Evolutionary conservation across 1,140 invertebrate species (phyloP).

Genomic region (Metopolophium dirhodum): DNA sequence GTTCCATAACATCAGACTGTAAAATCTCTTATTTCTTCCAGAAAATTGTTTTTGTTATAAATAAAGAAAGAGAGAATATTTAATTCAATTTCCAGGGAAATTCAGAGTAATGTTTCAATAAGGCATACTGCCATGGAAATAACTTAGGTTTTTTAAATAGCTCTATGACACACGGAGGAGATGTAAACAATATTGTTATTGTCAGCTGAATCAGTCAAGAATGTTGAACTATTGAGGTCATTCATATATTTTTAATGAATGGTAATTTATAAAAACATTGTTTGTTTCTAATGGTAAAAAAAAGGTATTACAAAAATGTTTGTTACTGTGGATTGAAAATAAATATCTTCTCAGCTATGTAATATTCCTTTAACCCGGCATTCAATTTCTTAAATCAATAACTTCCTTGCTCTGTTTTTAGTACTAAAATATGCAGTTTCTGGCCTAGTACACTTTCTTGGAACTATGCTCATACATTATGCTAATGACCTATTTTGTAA

Average conservation of each 20-base stretch:
- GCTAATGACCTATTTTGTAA: neutral
- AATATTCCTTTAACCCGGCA: neutral
- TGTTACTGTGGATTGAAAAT: neutral
- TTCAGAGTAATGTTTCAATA: slow-evolving; percentile 23
- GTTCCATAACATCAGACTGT: neutral
- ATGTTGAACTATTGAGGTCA: neutral
- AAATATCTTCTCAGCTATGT: neutral
- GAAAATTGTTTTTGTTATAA: slow-evolving; percentile 28
- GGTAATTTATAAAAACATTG: neutral
- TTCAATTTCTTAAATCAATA: neutral
- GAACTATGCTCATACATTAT: neutral
- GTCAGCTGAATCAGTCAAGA: neutral
- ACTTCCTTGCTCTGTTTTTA: neutral
- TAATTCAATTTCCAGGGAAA: slow-evolving; percentile 15
- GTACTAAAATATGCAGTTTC: neutral
- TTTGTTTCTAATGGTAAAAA: neutral
- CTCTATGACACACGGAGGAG: neutral
- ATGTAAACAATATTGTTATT: neutral
- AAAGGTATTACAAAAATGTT: neutral
- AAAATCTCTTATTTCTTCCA: neutral
- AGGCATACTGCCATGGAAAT: neutral
- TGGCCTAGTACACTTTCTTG: neutral
- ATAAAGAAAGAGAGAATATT: neutral
- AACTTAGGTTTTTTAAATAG: slow-evolving; percentile 21
- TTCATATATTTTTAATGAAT: slow-evolving; percentile 4